These are phyloP conservation scores for Agrypnus murinus DNA, from an alignment of 2,888 invertebrate genomes.

Conservation along the genomic window DNA sequence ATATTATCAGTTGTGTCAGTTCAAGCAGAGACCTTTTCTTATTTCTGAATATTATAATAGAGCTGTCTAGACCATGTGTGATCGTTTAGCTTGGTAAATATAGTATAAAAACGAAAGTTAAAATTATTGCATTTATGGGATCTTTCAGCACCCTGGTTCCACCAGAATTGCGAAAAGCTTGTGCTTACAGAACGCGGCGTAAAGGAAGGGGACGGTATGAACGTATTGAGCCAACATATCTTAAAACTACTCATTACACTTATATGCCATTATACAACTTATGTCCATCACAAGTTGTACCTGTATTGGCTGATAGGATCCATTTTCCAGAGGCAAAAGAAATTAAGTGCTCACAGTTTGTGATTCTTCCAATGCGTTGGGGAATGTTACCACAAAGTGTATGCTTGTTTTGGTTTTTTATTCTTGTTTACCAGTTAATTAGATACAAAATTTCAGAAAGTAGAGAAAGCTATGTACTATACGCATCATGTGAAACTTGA, in stretches of 20 bases:
- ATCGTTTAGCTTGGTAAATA: conserved; percentile 37
- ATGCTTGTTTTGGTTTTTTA: too few species aligned
- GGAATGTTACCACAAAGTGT: conserved; percentile 25
- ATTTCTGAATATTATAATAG: too few species aligned
- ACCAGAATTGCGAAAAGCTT: conserved; percentile 4
- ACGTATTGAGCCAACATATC: conserved; percentile 1
- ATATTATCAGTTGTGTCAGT: too few species aligned
- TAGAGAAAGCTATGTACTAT: too few species aligned
- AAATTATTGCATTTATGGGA: not conserved
- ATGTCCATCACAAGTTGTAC: conserved; percentile 27
- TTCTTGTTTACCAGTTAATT: too few species aligned
- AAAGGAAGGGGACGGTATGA: not conserved
- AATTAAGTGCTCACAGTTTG: not conserved
- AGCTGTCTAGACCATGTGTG: too few species aligned
- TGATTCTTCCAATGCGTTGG: conserved; percentile 35
- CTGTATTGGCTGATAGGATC: conserved; percentile 21
- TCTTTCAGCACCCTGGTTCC: conserved; percentile 21
- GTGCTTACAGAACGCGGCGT: conserved; percentile 6
- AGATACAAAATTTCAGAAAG: too few species aligned
- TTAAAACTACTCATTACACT: not conserved
- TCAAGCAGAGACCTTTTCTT: too few species aligned
- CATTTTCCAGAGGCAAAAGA: not conserved
- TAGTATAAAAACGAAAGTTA: too few species aligned
- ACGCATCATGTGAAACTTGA: conserved; percentile 31
- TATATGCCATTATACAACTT: conserved; percentile 29